Evolutionary conservation across 2,888 invertebrate genomes (phyloP).

Genomic region (Belgica antarctica): DNA sequence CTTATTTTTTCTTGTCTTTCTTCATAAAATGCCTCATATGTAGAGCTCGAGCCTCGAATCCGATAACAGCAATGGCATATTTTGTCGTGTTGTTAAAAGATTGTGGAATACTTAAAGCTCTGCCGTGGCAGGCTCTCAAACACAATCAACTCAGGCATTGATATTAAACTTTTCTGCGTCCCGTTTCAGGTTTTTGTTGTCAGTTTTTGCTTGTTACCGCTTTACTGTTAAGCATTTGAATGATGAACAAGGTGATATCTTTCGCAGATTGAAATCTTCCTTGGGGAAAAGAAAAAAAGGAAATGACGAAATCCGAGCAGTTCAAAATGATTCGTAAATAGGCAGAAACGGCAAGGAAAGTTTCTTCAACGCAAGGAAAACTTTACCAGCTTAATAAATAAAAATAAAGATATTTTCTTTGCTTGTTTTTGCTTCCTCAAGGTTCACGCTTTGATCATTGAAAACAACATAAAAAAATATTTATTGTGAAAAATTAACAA

Average conservation of each 20-base stretch:
- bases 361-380: too few species aligned
- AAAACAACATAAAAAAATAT: not conserved
- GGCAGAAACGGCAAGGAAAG: too few species aligned
- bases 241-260: too few species aligned
- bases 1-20: slow-evolving; percentile 22
- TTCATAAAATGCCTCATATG: slow-evolving; percentile 36
- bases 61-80: slow-evolving; percentile 33
- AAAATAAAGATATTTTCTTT: too few species aligned
- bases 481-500: not conserved
- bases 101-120: slow-evolving; percentile 19
- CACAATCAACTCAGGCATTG: slow-evolving; percentile 31
- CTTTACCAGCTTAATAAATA: not conserved
- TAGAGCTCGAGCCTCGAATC: not conserved
- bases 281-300: too few species aligned
- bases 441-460: slow-evolving; percentile 10
- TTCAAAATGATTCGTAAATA: too few species aligned
- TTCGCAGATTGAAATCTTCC: too few species aligned
- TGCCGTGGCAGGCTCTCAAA: not conserved
- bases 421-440: too few species aligned
- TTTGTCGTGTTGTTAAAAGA: slow-evolving; percentile 31
- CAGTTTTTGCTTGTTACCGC: not conserved
- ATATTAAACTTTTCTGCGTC: slow-evolving; percentile 40
- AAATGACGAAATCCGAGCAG: too few species aligned
- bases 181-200: slow-evolving; percentile 38
- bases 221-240: too few species aligned